Percentiles rank a stretch among this genome's conserved stretches.
Conservation (phyloP, 2,888 invertebrate genomes). For the Eilema sororculum region DNA sequence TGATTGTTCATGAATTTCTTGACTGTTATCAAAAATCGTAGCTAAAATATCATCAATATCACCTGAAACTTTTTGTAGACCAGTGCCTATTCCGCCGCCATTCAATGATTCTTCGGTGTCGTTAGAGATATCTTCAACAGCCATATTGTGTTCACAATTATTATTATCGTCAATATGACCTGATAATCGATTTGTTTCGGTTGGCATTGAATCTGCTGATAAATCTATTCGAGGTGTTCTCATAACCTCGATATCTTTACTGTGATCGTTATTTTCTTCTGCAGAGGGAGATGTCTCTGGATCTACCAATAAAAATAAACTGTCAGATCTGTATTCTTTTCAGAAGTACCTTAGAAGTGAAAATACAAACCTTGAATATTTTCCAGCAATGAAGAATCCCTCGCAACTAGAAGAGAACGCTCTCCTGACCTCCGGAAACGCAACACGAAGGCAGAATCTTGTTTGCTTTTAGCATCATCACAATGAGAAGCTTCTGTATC, state of each 20-base stretch:
- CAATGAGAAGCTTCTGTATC: not conserved
- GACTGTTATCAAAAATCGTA: slow-evolving; percentile 24
- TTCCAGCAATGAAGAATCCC: slow-evolving; percentile 14
- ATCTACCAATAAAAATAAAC: slow-evolving; percentile 24
- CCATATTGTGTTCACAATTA: not conserved
- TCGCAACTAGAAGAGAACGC: slow-evolving; percentile 2
- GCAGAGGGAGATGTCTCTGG: slow-evolving; percentile 9
- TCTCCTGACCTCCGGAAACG: not conserved
- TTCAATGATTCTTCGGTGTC: slow-evolving; percentile 14
- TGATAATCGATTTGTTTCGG: not conserved
- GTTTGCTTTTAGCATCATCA: not conserved
- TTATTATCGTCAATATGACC: not conserved
- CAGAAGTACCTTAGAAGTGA: not conserved
- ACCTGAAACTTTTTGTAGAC: slow-evolving; percentile 12
- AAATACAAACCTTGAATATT: not conserved
- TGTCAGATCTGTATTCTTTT: not conserved
- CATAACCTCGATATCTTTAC: slow-evolving; percentile 16
- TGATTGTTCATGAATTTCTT: not conserved
- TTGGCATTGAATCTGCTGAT: slow-evolving; percentile 18
- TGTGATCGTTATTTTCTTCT: not conserved
- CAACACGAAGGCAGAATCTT: not conserved
- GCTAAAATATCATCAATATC: slow-evolving; percentile 29
- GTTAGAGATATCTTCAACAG: not conserved
- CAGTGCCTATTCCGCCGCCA: not conserved
- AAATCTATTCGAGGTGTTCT: slow-evolving; percentile 12